Conservation (phyloP, 2,797 vertebrate species). For the Amphiprion clarkii region DNA sequence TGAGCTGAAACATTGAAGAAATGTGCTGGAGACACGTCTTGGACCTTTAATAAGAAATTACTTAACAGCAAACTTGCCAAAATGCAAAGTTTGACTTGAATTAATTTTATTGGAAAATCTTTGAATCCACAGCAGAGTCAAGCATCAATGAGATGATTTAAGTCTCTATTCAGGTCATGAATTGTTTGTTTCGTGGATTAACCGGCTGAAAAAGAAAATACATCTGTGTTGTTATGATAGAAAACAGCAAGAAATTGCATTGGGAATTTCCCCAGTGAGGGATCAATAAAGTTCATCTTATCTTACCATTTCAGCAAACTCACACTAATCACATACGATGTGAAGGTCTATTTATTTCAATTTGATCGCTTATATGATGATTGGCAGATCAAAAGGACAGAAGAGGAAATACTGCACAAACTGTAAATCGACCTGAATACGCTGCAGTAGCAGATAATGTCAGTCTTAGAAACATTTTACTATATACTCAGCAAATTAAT, state of each 20-base stretch:
- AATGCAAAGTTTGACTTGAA: not conserved
- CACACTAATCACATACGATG: not conserved
- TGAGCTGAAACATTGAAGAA: too few relatives aligned
- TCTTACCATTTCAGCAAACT: too few relatives aligned
- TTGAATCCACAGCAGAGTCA: not conserved
- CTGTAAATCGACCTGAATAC: not conserved
- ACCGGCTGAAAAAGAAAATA: not conserved
- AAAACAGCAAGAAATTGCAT: not conserved
- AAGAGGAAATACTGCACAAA: not conserved
- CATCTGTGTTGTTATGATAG: not conserved
- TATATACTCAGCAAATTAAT: too few relatives aligned
- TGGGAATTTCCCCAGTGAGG: too few relatives aligned
- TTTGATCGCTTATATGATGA: not conserved
- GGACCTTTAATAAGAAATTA: too few relatives aligned
- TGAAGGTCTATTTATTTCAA: not conserved
- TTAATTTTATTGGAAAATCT: constrained; percentile 5
- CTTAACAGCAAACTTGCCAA: too few relatives aligned
- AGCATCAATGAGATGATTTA: not conserved
- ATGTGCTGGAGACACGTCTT: too few relatives aligned
- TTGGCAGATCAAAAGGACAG: not conserved
- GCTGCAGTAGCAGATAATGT: not conserved
- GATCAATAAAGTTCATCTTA: too few relatives aligned
- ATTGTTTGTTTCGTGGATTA: not conserved
- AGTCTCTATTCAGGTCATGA: not conserved
- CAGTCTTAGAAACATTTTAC: not conserved